A percentile compares a stretch with the other conserved stretches of the same genome.
Conservation (phyloP, 2,888 invertebrate species). For the Anoplius nigerrimus region DNA sequence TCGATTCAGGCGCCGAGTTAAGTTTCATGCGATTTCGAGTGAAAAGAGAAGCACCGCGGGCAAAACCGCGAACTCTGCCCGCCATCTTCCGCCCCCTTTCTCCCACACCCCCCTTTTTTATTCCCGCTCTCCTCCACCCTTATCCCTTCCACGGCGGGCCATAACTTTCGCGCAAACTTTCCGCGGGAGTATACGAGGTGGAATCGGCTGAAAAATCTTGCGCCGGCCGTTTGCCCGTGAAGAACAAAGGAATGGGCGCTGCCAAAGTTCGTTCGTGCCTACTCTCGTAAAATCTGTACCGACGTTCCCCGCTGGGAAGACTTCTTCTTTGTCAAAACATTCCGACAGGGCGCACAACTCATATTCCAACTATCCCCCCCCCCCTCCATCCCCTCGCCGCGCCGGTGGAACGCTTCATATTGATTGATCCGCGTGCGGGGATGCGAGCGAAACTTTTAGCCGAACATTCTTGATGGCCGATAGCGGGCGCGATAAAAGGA, state of each 20-base stretch:
- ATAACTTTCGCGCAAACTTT: slow-evolving; percentile 52
- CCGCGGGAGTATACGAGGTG: slow-evolving; percentile 50
- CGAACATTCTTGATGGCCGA: no score
- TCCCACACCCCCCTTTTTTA: slow-evolving; percentile 11
- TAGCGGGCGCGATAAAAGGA: no score
- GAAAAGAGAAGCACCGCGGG: slow-evolving; percentile 38
- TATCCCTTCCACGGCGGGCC: slow-evolving; percentile 28
- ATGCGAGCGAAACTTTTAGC: no score
- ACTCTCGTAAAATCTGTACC: slow-evolving; percentile 50
- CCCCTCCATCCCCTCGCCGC: no score
- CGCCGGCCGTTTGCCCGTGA: slow-evolving; percentile 47
- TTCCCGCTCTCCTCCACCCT: neutral
- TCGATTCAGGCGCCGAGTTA: slow-evolving; percentile 24
- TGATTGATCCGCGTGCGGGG: no score
- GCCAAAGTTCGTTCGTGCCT: slow-evolving; percentile 36
- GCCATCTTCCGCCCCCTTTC: neutral
- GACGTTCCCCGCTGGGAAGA: slow-evolving; percentile 40
- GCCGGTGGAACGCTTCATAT: no score
- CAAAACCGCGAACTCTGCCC: slow-evolving; percentile 2
- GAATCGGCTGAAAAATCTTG: slow-evolving; percentile 57
- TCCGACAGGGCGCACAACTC: no score
- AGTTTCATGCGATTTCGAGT: slow-evolving; percentile 33
- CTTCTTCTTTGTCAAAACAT: slow-evolving; percentile 9
- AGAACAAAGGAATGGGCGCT: slow-evolving; percentile 40
- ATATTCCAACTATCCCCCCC: no score